A percentile compares a stretch with the other conserved stretches of the same genome.
Evolutionary conservation across 2,888 invertebrate species (phyloP).

Genomic region (Anthoptus insignis): DNA sequence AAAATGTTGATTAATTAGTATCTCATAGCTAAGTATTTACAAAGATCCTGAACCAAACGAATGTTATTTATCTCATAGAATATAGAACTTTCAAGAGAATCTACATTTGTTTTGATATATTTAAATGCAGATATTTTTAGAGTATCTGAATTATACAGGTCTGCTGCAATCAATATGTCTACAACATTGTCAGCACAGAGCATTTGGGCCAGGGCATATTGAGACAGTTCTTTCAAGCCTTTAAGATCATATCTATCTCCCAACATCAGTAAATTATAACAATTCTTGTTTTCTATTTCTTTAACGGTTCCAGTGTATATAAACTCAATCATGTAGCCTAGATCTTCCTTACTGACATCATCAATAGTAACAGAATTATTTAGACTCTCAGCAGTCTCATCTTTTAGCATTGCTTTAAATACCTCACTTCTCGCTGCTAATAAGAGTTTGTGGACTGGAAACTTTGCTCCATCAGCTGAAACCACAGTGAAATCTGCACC

Average conservation of each 20-base stretch:
- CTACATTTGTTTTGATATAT: constrained; percentile 69
- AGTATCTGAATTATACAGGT: constrained; percentile 68
- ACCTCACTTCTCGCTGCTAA: constrained; percentile 74
- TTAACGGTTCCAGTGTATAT: constrained; percentile 74
- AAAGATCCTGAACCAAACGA: constrained; percentile 67
- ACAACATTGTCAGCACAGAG: constrained; percentile 67
- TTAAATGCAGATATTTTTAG: constrained; percentile 68
- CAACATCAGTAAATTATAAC: constrained; percentile 67
- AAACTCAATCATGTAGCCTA: constrained; percentile 68
- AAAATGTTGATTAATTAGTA: not conserved
- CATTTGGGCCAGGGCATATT: constrained; percentile 65
- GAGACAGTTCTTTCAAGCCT: constrained; percentile 67
- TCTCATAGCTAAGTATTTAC: constrained; percentile 58
- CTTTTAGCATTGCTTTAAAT: constrained; percentile 80
- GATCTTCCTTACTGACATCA: constrained; percentile 70
- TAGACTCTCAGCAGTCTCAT: constrained; percentile 76
- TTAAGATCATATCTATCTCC: constrained; percentile 72
- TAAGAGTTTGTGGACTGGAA: constrained; percentile 70
- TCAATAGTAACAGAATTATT: constrained; percentile 70
- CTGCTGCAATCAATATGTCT: constrained; percentile 69
- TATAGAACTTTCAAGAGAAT: constrained; percentile 57
- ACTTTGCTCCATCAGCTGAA: constrained; percentile 70
- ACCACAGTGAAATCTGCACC: constrained; percentile 75
- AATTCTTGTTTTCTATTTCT: constrained; percentile 65
- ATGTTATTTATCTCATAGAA: constrained; percentile 70